Evolutionary conservation across 2,888 invertebrate species (phyloP), one percentile per base, ranked within the genome.

Genomic region (Trichopoda pennipes): DNA sequence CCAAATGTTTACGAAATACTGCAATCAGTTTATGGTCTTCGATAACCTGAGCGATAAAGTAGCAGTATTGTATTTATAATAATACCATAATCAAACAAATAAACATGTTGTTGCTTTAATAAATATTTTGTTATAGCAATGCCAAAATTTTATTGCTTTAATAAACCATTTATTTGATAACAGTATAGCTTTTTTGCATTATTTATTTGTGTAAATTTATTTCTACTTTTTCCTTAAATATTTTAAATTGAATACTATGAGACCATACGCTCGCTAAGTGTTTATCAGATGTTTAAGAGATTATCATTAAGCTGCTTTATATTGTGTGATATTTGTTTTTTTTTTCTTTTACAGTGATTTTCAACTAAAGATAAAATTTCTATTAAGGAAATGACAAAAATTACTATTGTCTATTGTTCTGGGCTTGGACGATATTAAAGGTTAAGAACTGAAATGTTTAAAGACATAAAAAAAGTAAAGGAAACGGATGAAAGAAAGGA

Each of bases 371-470:
- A 89, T 90, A 90, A 89, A 87, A 90, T 88, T 89, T 90, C 90
- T 90, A 90, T 90, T 90, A 90, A 90, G 90, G 88, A 90, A 90
- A 90, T 90, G 90, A 90, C 89, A 86, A 88, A 88, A 90, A 89
- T 90, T 89, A 87, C 88, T 85, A 81, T 73, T 82, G 70, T 85
- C 80, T 86, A 87, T 89, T 89, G 87, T 87, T 86, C 86, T 80
- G 49, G 21, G 19, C 55, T 68, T 70, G 23, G 44, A 17, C 49
- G 49, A 70, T 70, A 79, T 72, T 75, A 79, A 82, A 78, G 75
- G 75, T 79, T 79, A 82, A 75, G 72, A 79, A 51, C 51, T 72
- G 76, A 73, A 63, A 76, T 79, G 61, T 72, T 79, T 63, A 61
- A 49, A 51, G 58, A 76, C 49, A 79, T 19, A 51, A 51, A 47